These are phyloP conservation scores for Catocala fraxini DNA, from an alignment of 2,888 invertebrate species.

Conservation along the genomic window DNA sequence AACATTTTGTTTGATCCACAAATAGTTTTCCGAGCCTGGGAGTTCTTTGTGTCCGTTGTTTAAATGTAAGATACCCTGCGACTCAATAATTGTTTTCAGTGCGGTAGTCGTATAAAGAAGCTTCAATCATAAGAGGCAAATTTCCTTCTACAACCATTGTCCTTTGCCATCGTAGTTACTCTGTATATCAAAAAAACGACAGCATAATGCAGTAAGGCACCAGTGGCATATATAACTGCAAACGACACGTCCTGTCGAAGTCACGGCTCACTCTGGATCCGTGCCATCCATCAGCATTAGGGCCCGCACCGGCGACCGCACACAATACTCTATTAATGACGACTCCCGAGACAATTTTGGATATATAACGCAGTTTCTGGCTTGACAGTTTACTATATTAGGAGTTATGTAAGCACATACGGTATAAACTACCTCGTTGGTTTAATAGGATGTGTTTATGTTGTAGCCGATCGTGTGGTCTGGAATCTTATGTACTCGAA, in stretches of 20 bases:
- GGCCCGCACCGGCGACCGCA: slow-evolving; percentile 8
- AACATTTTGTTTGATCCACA: too few relatives aligned
- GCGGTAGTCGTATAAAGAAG: too few relatives aligned
- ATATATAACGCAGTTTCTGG: background rate
- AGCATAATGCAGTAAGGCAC: background rate
- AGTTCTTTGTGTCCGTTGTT: too few relatives aligned
- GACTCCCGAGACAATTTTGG: slow-evolving; percentile 12
- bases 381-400: background rate
- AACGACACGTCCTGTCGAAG: slow-evolving; percentile 6
- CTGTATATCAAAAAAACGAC: too few relatives aligned
- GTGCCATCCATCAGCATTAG: slow-evolving; percentile 17
- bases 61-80: too few relatives aligned
- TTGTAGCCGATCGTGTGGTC: background rate
- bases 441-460: background rate
- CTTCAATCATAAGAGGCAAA: too few relatives aligned
- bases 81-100: too few relatives aligned
- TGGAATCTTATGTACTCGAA: too few relatives aligned
- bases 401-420: background rate
- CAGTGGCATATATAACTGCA: slow-evolving; percentile 2
- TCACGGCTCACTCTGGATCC: slow-evolving; percentile 7
- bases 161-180: too few relatives aligned
- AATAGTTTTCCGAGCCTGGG: too few relatives aligned
- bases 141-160: too few relatives aligned
- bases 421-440: background rate
- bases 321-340: slow-evolving; percentile 14